Base-by-base conservation (phyloP, 2,113 vertebrate species). In the Equus quagga region DNA sequence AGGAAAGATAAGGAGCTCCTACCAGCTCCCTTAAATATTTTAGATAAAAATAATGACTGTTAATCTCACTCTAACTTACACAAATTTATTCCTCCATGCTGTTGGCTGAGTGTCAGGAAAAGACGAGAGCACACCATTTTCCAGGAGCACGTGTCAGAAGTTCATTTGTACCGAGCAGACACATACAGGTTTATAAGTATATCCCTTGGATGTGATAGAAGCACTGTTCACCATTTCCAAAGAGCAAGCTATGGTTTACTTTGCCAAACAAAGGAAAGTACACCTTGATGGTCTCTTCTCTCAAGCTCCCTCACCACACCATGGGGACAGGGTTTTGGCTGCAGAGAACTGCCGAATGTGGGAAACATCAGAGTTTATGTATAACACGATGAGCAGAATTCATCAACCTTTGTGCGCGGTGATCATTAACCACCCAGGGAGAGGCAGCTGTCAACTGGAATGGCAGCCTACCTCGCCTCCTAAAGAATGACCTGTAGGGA, bases 11-110 rank as follows among this genome's bases (percentile, higher is more conserved):
- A 98, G 95, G 33, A 0, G 87, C 96, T 96, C 73, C 91, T 92
- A 41, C 65, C 23, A 13, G 13, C 81, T 96, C 93, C 97, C 83
- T 96, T 93, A 97, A 98, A 96, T 98, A 98, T 96, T 97, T 97
- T 86, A 92, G 97, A 97, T 94, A 90, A 97, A 94, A 97, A 51
- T 88, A 96, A 97, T 91, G 97, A 92, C 51, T 89, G 79, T 97
- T 97, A 94, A 89, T 97, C 96, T 97, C 95, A 93, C 75, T 82
- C 67, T 54, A 76, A 64, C 33, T 96, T 97, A 96, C 67, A 80
- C 67, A 75, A 65, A 44, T 92, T 49, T 72, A 13, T 80, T 96
- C 95, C 75, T 65, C 60, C 83, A 5, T 6, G n/a, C 69, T 87
- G n/a, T 76, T 96, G 91, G 58, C 94, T 76, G 54, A n/a, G 84